Base-by-base conservation (phyloP, 64 coral and sea anemone species). In the Stichodactyla helianthus region DNA sequence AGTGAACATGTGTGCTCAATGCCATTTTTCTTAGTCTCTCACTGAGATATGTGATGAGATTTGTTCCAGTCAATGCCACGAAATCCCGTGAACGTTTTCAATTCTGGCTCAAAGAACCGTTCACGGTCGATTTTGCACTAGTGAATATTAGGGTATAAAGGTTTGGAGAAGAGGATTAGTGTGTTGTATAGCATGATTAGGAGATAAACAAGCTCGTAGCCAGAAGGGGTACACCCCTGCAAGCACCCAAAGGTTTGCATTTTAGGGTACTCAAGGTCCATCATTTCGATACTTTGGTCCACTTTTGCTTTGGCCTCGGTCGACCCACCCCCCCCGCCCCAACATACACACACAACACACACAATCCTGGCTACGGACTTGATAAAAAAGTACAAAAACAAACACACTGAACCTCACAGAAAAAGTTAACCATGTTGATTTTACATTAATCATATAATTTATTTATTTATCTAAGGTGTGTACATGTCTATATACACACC, bases 91-190 rank as follows among this genome's bases (percentile, higher is more conserved):
- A 71, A 71, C 65, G 22, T 71, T 71, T 71, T 26, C 35, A 20
- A 27, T 74, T 74, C 25, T 74, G 68, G 68, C 17, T 74, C 22
- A 74, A 74, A 74, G 68, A 74, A 74, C 26, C 68, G 68, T 74
- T 74, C 68, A 74, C 68, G 25, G 12, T 74, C 68, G 68, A 74
- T 74, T 74, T 74, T 74, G 68, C 68, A 74, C 68, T 74, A 74
- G 68, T 74, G 35, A 31, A 74, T 31, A 74, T 74, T 74, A 74
- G 68, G 35, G 68, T 74, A 74, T 74, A 74, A 74, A 74, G 68
- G 68, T 74, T 74, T 74, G n/a, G 68, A 74, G 68, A 74, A 74
- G 68, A 74, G 68, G 68, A 31, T 74, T 74, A 74, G 68, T 74
- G 68, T 74, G 68, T 74, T 71, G 68, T 12, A 74, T 74, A 74